These are phyloP conservation scores for human (Homo sapiens) DNA, from an alignment of 2,113 vertebrate species.

Conservation along the genomic window GRCh38 chr16:71033501-71034000, in stretches of 20 bases:
- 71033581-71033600: no score
- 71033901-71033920: neutral
- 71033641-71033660: no score
- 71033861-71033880: neutral
- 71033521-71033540: no score
- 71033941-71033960: neutral
- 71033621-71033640: no score
- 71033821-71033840: neutral
- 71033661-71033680: no score
- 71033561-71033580: no score
- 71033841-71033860: neutral
- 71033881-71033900: neutral
- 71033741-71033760: neutral
- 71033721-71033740: no score
- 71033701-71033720: no score
- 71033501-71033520: no score
- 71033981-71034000: conserved; percentile 5
- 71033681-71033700: no score
- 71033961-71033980: neutral
- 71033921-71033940: neutral
- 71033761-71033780: neutral
- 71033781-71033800: neutral
- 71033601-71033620: no score
- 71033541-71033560: no score
- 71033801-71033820: neutral